Evolutionary conservation across 2,888 invertebrate species (phyloP), one percentile per base, ranked within the genome.

Genomic region (Hirtodrosophila cameraria): DNA sequence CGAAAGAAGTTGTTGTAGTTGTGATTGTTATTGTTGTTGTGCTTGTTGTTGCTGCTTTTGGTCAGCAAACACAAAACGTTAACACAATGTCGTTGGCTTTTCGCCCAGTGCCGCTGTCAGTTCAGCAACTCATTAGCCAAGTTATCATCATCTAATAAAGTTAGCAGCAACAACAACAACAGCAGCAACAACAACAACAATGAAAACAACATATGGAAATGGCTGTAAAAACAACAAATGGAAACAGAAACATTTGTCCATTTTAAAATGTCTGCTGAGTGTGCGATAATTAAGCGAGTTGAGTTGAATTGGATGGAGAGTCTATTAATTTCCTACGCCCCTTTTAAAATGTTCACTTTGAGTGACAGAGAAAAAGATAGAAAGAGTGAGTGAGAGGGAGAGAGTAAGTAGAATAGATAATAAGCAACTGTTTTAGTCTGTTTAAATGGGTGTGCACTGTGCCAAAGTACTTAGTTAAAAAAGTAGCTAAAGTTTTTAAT

Each of bases 141-240:
- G 82, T 76, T 82, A 82, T 82, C 79, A 84, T 79, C 76, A 84
- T 68, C 85, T 82, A 75, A 84, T 84, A 76, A 81, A 84, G 70
- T 67, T 38, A 58, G 42, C 28, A 55, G 8, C 25, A 49, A 11
- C 57, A 58, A 31, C 61, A 63, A 59, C 60, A 64, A 38, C 41
- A 63, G 57, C 60, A 64, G 28, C 41, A 41, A 15, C 39, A 28
- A 31, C 23, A 55, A 36, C 50, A 20, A 18, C 6, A 16, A 5
- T 11, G 28, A 71, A 27, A 71, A 27, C 53, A 53, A 28, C 57
- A 43, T 33, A 58, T 60, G 69, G 58, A 49, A 57, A 58, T 68
- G 63, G 18, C 42, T 54, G 55, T 55, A 35, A 42, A 35, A 57
- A 42, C 23, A 43, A 28, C 13, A 36, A 36, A 33, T 39, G 23